Evolutionary conservation across 2,113 vertebrate species (phyloP).

Genomic region (Myrmecobius fasciatus): DNA sequence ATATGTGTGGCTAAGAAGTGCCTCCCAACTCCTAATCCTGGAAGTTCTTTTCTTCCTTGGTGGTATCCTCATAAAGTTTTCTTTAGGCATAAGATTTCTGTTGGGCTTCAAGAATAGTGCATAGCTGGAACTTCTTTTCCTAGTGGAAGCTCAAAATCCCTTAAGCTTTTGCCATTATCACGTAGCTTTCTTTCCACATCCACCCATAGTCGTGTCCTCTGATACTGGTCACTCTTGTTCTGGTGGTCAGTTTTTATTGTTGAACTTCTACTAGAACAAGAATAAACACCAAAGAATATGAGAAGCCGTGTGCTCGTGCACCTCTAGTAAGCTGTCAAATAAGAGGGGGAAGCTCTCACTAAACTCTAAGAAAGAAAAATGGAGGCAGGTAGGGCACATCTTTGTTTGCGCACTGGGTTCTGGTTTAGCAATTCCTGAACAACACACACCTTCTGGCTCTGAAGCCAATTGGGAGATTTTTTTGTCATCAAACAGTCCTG

Average conservation of each 20-base stretch:
- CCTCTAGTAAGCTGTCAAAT: neutral
- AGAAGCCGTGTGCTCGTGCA: neutral
- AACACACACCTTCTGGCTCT: too few species aligned
- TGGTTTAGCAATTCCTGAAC: too few species aligned
- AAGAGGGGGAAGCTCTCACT: too few species aligned
- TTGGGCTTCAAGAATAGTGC: neutral
- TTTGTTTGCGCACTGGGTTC: too few species aligned
- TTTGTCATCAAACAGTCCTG: too few species aligned
- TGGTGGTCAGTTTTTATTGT: neutral
- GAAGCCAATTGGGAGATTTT: too few species aligned
- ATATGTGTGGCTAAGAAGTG: neutral
- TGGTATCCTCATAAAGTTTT: neutral
- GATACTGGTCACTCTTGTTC: too few species aligned
- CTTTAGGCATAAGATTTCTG: neutral
- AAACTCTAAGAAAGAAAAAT: too few species aligned
- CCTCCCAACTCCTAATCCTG: neutral
- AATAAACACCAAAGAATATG: neutral
- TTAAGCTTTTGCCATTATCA: neutral
- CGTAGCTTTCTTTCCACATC: neutral
- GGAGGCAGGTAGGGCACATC: too few species aligned
- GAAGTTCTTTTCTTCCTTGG: neutral
- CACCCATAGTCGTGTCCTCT: neutral
- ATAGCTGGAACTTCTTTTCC: neutral
- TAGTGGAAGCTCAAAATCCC: neutral
- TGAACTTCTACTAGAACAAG: neutral